phyloP scores from a whole-genome alignment of 1,140 invertebrate genomes.

The Euwallacea similis region DNA sequence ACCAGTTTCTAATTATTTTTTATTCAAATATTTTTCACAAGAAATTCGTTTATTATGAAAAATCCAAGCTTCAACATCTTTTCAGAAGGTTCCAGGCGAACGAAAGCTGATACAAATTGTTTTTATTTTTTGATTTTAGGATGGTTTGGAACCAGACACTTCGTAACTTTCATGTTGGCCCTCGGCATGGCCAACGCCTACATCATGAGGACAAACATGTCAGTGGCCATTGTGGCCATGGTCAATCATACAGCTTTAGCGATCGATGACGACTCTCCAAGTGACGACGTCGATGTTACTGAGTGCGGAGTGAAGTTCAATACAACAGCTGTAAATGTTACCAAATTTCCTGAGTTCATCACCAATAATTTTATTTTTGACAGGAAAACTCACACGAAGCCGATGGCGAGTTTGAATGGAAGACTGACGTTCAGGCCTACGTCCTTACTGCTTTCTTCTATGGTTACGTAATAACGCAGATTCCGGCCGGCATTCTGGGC shows the following conservation, averaged over 20 bases:
- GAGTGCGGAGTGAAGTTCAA: conserved; percentile 60
- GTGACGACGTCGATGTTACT: conserved; percentile 48
- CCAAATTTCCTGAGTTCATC: too few relatives aligned
- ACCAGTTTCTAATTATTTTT: too few relatives aligned
- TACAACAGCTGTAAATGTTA: conserved; percentile 21
- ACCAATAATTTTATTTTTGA: background rate
- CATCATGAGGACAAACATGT: conserved; percentile 95
- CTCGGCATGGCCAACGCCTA: conserved; percentile 92
- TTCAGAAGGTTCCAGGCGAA: too few relatives aligned
- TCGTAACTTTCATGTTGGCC: conserved; percentile 87
- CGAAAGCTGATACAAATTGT: too few relatives aligned
- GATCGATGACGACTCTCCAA: conserved; percentile 35
- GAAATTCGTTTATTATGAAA: too few relatives aligned
- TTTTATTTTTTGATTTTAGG: conserved; percentile 58
- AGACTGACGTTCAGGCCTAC: conserved; percentile 74
- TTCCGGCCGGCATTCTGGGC: conserved; percentile 85
- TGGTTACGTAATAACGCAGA: conserved; percentile 86
- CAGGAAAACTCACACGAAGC: conserved; percentile 15
- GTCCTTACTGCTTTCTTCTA: conserved; percentile 88
- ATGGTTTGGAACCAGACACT: conserved; percentile 71
- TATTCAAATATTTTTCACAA: too few relatives aligned
- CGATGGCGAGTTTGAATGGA: conserved; percentile 76
- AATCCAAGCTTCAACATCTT: too few relatives aligned
- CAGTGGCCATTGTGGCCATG: conserved; percentile 96
- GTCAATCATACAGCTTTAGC: conserved; percentile 76